These are phyloP conservation scores for Heliconius himera DNA, from an alignment of 1,140 invertebrate species.

Conservation along the genomic window DNA sequence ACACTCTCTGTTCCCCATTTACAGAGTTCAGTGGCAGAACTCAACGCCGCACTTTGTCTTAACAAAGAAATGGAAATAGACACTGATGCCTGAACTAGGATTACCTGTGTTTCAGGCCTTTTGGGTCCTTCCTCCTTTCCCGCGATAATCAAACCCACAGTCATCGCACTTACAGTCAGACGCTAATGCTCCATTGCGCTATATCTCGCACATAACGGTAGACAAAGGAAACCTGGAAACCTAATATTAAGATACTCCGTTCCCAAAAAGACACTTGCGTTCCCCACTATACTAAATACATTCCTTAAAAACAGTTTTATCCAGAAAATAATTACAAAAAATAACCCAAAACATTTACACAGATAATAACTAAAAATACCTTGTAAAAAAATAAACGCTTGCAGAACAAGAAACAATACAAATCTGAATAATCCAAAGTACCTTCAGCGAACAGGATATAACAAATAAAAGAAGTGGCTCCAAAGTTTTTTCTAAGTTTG, in stretches of 20 bases:
- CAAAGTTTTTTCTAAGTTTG: conserved; percentile 3
- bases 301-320: too few species aligned
- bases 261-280: not conserved
- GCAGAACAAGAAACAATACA: not conserved
- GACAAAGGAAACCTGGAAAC: too few species aligned
- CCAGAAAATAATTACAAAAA: too few species aligned
- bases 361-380: not conserved
- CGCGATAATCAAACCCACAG: not conserved
- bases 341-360: not conserved
- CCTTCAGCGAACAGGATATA: not conserved
- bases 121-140: too few species aligned
- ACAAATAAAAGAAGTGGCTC: not conserved
- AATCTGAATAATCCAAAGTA: not conserved
- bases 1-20: too few species aligned
- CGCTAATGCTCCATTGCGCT: not conserved
- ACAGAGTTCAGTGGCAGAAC: not conserved
- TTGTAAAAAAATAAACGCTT: not conserved
- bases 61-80: not conserved
- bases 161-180: not conserved
- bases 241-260: too few species aligned
- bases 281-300: too few species aligned
- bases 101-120: too few species aligned
- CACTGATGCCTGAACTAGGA: too few species aligned
- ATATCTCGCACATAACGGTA: not conserved
- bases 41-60: not conserved